These are phyloP conservation scores for Mythimna loreyi DNA, from an alignment of 2,888 invertebrate genomes.

Conservation along the genomic window DNA sequence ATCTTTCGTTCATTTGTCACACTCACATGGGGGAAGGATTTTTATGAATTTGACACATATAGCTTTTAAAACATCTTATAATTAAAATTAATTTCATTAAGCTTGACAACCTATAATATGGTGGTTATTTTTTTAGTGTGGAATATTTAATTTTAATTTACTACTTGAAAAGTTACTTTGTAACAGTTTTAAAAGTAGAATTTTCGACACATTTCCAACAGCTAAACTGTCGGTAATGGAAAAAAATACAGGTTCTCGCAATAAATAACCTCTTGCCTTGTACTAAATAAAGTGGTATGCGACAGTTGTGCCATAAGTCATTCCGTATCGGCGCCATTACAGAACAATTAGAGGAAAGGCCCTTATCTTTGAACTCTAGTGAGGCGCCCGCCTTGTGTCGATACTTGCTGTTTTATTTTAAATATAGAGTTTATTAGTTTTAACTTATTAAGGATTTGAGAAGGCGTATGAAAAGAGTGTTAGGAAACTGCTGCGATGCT, in stretches of 20 bases:
- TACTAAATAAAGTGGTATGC: conserved; percentile 61
- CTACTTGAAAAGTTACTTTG: background rate
- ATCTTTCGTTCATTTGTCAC: no score
- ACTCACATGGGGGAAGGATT: no score
- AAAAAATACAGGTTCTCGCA: conserved; percentile 52
- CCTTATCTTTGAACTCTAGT: conserved; percentile 70
- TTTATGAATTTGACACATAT: no score
- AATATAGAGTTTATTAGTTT: background rate
- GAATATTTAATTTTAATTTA: background rate
- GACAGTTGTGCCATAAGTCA: conserved; percentile 70
- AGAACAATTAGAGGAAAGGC: conserved; percentile 83
- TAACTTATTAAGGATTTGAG: no score
- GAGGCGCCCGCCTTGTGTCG: conserved; percentile 36
- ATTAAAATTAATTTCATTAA: no score
- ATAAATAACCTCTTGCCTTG: conserved; percentile 58
- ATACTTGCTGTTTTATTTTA: conserved; percentile 13
- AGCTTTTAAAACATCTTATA: no score
- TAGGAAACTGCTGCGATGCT: no score
- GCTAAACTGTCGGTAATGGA: conserved; percentile 30
- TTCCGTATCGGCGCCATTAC: conserved; percentile 80
- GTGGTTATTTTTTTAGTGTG: no score
- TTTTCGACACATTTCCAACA: conserved; percentile 26
- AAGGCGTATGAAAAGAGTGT: no score
- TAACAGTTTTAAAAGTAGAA: conserved; percentile 11
- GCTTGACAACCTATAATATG: no score